These are phyloP conservation scores for Pristis pectinata DNA, from an alignment of 2,797 vertebrate species.

Conservation along the genomic window DNA sequence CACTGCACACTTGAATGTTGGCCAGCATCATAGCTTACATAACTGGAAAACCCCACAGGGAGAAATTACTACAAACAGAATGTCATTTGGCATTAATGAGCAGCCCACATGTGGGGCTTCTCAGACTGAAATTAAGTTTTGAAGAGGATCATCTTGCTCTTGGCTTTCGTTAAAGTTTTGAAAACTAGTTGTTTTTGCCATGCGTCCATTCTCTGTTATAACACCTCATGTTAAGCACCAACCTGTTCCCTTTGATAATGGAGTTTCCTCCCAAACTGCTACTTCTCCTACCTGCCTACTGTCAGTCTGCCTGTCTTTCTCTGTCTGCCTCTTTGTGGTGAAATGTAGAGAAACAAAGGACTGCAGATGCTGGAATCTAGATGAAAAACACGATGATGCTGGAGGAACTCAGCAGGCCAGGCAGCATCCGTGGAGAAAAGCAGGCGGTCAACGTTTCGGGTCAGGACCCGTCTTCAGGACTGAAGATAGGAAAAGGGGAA, in stretches of 20 bases:
- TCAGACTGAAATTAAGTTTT: neutral
- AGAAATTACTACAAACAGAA: neutral
- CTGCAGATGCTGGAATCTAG: too few species aligned
- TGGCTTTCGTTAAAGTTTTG: slow-evolving; percentile 1
- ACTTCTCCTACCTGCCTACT: neutral
- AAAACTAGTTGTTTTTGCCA: neutral
- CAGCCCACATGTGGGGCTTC: neutral
- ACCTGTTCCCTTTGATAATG: neutral
- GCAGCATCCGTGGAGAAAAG: too few species aligned
- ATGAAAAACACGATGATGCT: too few species aligned
- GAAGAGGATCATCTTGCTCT: neutral
- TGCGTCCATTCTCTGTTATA: neutral
- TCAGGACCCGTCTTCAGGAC: too few species aligned
- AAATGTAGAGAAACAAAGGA: too few species aligned
- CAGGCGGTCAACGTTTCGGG: too few species aligned
- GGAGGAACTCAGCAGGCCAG: too few species aligned
- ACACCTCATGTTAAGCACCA: neutral
- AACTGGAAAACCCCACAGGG: neutral
- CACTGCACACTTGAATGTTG: neutral
- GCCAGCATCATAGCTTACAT: neutral
- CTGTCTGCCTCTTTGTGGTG: too few species aligned
- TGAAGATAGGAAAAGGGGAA: too few species aligned
- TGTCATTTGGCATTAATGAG: neutral
- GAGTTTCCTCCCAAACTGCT: neutral
- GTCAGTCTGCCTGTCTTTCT: too few species aligned